A percentile compares a stretch with the other conserved stretches of the same genome.
Conservation (phyloP, 2,797 vertebrate species). For the Emydoidea blandingii region DNA sequence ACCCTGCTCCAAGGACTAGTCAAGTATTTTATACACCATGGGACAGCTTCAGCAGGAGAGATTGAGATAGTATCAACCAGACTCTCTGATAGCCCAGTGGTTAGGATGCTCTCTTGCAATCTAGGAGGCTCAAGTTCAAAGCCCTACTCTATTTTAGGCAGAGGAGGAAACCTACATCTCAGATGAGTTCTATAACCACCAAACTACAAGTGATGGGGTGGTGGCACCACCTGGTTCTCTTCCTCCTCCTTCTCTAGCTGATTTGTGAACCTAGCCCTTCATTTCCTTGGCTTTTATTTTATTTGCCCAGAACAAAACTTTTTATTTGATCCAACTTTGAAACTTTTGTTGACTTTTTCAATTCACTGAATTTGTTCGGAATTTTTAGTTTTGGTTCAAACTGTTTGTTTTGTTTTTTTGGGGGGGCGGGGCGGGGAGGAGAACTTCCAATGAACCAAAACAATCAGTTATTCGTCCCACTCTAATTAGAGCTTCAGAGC, state of each 20-base stretch:
- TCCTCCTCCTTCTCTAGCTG: too few species aligned
- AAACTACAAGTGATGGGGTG: not conserved
- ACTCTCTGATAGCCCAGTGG: not conserved
- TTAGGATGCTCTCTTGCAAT: not conserved
- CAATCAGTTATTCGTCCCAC: not conserved
- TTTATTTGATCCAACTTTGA: not conserved
- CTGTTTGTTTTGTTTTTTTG: not conserved
- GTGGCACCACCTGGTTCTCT: not conserved
- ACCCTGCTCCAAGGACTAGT: not conserved
- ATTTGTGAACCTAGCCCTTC: too few species aligned
- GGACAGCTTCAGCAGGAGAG: not conserved
- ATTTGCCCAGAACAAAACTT: not conserved
- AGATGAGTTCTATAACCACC: not conserved
- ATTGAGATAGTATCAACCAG: not conserved
- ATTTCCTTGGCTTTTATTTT: not conserved
- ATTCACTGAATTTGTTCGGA: not conserved
- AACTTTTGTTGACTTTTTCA: not conserved
- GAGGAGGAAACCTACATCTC: not conserved
- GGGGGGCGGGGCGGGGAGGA: too few species aligned
- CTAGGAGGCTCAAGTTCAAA: not conserved
- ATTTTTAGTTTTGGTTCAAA: not conserved
- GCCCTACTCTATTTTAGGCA: not conserved
- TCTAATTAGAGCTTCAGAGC: not conserved
- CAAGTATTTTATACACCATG: not conserved
- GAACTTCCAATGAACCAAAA: not conserved